Base-by-base conservation (phyloP, 2,113 vertebrate species). In the Climacteris rufus region DNA sequence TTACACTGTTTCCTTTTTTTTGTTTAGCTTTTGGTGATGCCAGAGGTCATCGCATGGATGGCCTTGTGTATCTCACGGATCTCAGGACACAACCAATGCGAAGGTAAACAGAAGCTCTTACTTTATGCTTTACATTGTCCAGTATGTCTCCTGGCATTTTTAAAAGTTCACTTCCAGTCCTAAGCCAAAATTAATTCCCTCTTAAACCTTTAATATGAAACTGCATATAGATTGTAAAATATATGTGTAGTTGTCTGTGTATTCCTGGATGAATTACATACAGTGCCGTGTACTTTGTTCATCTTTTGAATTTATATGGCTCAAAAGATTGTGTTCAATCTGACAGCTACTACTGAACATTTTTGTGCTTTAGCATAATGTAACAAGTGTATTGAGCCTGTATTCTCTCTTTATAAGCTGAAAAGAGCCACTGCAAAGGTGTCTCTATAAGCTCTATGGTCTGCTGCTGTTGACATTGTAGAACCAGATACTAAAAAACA, bases 11-110 rank as follows among this genome's bases (percentile, higher is more conserved):
- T 63, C 17, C 72, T 28, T 63, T 30, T 25, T 52, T 72, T 91
- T 37, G 27, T 93, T 71, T 74, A 98, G 98, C 94, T 84, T 98
- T 98, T 96, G 95, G 96, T 7, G 96, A 98, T 87, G 93, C 97
- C 56, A 96, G 97, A 93, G 97, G 97, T 45, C 98, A 98, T 92
- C 76, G 56, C 72, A 98, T 98, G 92, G 97, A 98, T 91, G 97
- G 97, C 83, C 90, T 83, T 15, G 96, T 97, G 20, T 98, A 98
- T 77, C 93, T 98, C 82, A 91, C 94, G 42, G 98, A 98, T 84
- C 97, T 98, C 83, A 94, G 97, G 94, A 97, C 96, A 57, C 97
- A 96, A 31, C 97, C 97, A 2, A 97, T 97, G 95, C 96, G 98
- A 97, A 98, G 97, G 97, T 98, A 95, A 96, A 44, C n/a, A 57